phyloP scores from a whole-genome alignment of 2,797 vertebrate species.

The Pangasius krempfi region DNA sequence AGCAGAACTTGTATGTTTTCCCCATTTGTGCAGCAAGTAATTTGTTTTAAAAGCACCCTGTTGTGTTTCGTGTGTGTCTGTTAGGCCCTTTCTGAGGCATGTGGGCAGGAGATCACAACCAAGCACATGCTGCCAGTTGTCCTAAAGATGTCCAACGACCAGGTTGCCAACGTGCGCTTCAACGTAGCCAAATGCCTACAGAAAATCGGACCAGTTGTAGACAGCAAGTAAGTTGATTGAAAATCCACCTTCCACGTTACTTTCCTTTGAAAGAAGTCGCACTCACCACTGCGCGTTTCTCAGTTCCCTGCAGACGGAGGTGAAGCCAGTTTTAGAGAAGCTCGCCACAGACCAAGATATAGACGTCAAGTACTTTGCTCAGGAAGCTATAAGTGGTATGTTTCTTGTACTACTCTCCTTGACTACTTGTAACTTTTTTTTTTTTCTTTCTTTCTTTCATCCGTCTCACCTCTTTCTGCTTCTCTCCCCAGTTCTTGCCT shows the following conservation, averaged over 20 bases:
- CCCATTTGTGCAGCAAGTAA: neutral
- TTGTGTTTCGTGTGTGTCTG: neutral
- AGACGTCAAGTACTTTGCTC: constrained; percentile 93
- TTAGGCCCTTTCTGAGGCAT: constrained; percentile 85
- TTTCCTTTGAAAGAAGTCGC: neutral
- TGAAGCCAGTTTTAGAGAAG: constrained; percentile 88
- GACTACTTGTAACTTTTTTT: neutral
- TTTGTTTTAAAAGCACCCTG: neutral
- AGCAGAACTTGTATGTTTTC: neutral
- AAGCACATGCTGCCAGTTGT: constrained; percentile 92
- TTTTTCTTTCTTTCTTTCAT: neutral
- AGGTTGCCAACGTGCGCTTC: constrained; percentile 92
- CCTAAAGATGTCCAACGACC: constrained; percentile 90
- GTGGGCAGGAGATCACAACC: constrained; percentile 89
- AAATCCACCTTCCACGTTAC: neutral
- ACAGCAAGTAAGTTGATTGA: constrained; percentile 77
- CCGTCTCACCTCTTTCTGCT: neutral
- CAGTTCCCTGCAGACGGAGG: constrained; percentile 85
- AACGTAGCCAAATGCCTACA: constrained; percentile 91
- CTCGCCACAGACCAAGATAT: constrained; percentile 86
- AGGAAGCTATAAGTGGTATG: constrained; percentile 89
- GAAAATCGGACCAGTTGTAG: constrained; percentile 88
- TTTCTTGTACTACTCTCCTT: neutral
- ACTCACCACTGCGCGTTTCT: constrained; percentile 29
- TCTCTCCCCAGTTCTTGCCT: constrained; percentile 76